Evolutionary conservation across 2,797 vertebrate genomes (phyloP), one percentile per base, ranked within the genome.

Genomic region (Protonibea diacanthus): DNA sequence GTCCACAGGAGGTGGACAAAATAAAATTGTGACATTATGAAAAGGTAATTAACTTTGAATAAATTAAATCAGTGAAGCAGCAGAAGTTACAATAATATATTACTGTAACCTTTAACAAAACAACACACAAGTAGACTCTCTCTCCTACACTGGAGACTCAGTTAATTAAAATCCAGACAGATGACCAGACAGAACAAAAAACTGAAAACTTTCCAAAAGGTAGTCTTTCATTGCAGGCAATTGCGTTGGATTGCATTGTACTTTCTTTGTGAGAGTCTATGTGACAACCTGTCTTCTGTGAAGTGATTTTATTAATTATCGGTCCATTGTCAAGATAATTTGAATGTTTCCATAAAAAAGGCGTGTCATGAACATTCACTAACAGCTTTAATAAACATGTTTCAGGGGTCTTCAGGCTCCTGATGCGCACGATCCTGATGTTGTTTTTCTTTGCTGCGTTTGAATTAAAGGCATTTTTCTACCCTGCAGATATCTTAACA

Each of bases 391-490:
- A 56, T 51, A 59, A 72, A 57, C 67, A 51, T 20, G 63, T 75
- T 70, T 10, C 2, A 9, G n/a, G 9, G 61, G 33, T 33, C 7
- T 8, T 33, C 33, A 33, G 33, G 51, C 67, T 42, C 61, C 53
- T 11, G 8, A 38, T 1, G 8, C 33, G 2, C 33, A 38, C 8
- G 8, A 9, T 38, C 33, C 33, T 38, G 29, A 38, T 38, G 68
- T 74, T 76, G 62, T 62, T 86, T 80, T 83, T 59, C 69, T 74
- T 60, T 51, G 56, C 70, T 44, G 10, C 14, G 49, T 40, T 74
- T 3, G 21, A 77, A 81, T 83, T 80, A 86, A 85, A 85, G 56
- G n/a, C 59, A 2, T 67, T 66, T 57, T 44, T 25, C 27, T 13
- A 17, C 57, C 75, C 72, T 45, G 4, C 67, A 84, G 72, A 70